phyloP scores from a whole-genome alignment of 2,113 vertebrate genomes.

The Zosterops lateralis region DNA sequence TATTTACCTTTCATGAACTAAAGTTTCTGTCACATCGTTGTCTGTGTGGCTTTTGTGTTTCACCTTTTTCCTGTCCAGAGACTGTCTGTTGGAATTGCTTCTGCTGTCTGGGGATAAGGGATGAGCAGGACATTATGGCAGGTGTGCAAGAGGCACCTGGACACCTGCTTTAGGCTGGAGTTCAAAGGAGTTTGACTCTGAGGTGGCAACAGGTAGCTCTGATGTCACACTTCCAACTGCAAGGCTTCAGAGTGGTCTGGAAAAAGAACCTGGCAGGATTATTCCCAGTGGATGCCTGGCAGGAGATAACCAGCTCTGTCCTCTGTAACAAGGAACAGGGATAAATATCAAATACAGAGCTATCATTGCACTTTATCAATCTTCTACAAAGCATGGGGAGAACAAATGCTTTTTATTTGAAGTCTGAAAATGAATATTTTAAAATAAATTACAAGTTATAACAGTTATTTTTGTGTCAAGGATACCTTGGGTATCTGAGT shows the following conservation, averaged over 20 bases:
- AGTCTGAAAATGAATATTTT: neutral
- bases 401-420: neutral
- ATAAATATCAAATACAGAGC: neutral
- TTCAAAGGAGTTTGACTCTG: neutral
- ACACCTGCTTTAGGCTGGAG: neutral
- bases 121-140: neutral
- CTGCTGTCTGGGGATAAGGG: neutral
- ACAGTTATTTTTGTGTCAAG: neutral
- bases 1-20: neutral
- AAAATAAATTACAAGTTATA: neutral
- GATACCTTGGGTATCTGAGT: neutral
- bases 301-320: neutral
- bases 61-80: neutral
- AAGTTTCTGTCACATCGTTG: neutral
- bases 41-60: neutral
- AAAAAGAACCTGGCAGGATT: neutral
- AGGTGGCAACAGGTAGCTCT: neutral
- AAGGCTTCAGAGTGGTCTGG: neutral
- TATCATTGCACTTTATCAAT: neutral
- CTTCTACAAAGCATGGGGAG: neutral
- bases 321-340: neutral
- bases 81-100: neutral
- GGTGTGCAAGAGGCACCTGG: neutral
- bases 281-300: neutral
- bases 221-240: neutral